A percentile compares a stretch with the other conserved stretches of the same genome.
phyloP scores from a whole-genome alignment of 2,113 vertebrate genomes.

The Solenodon paradoxus region DNA sequence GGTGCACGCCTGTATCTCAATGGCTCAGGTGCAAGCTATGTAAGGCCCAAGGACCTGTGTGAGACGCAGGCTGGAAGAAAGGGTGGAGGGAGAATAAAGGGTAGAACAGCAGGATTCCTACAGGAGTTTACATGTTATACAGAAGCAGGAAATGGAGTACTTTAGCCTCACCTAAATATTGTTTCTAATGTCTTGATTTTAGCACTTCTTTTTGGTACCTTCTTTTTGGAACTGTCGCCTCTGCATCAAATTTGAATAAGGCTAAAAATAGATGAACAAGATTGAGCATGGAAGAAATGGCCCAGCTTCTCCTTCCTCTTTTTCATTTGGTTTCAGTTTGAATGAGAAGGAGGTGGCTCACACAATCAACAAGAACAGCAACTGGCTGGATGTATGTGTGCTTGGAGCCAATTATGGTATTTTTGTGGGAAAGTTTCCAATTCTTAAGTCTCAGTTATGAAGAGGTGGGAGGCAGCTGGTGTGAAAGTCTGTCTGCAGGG shows the following conservation, averaged over 20 bases:
- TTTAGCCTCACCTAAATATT: conserved; percentile 16
- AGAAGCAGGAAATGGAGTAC: background rate
- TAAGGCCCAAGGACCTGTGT: too few relatives aligned
- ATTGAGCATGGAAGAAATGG: conserved; percentile 6
- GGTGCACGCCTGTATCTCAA: too few relatives aligned
- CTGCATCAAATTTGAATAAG: conserved; percentile 42
- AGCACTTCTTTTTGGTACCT: background rate
- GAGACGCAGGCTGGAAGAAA: too few relatives aligned
- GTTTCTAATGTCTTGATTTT: conserved; percentile 19
- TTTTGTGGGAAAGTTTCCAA: conserved; percentile 62
- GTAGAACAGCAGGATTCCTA: background rate
- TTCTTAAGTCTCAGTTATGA: conserved; percentile 39
- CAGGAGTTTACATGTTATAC: background rate
- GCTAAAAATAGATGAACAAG: conserved; percentile 48
- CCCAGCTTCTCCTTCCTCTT: conserved; percentile 35
- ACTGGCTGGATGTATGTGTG: conserved; percentile 39
- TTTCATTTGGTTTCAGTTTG: conserved; percentile 49
- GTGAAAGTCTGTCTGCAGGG: conserved; percentile 58
- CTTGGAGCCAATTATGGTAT: conserved; percentile 49
- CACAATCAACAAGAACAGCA: conserved; percentile 53
- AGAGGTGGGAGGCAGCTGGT: conserved; percentile 68
- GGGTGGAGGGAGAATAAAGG: too few relatives aligned
- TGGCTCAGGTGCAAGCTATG: too few relatives aligned
- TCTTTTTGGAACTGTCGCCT: background rate
- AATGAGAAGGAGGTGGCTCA: conserved; percentile 54